Percentiles rank a stretch among this genome's conserved stretches.
Evolutionary conservation across 1,140 invertebrate species (phyloP).

Genomic region (Vanessa tameamea): DNA sequence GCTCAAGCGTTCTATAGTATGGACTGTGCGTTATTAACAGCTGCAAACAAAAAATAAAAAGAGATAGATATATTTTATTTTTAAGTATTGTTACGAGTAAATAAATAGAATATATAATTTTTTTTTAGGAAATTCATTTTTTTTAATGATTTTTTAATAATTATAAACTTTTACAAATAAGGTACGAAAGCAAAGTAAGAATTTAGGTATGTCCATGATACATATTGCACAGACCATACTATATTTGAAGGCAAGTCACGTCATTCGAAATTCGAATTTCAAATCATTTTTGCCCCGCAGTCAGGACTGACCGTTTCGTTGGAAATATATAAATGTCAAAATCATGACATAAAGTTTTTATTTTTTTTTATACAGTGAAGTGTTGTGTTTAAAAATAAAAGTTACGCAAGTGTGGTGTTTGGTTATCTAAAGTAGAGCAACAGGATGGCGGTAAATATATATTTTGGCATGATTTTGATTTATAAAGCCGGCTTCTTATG

Average conservation of each 20-base stretch:
- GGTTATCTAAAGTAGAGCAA: conserved; percentile 24
- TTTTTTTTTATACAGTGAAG: conserved; percentile 15
- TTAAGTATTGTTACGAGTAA: too few species aligned
- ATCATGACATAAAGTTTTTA: conserved; percentile 23
- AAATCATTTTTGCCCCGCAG: conserved; percentile 24
- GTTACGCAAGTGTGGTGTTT: conserved; percentile 23
- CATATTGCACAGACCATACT: conserved; percentile 9
- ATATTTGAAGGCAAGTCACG: conserved; percentile 19
- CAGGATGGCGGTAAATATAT: conserved; percentile 46
- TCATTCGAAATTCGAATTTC: conserved; percentile 47
- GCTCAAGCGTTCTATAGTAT: not conserved
- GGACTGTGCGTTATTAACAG: not conserved
- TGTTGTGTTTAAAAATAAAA: conserved; percentile 23
- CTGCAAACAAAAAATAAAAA: not conserved
- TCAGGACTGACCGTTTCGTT: conserved; percentile 15
- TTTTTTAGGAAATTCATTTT: too few species aligned
- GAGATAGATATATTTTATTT: too few species aligned
- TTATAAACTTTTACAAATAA: too few species aligned
- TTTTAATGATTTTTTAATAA: too few species aligned
- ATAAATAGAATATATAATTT: too few species aligned
- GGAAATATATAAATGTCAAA: conserved; percentile 18
- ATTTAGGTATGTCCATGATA: not conserved
- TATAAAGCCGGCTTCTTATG: not conserved
- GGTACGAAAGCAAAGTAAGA: too few species aligned
- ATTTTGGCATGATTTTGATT: conserved; percentile 24